A percentile compares a stretch with the other conserved stretches of the same genome.
These are phyloP conservation scores for Drosophila lacicola DNA, from an alignment of 2,888 invertebrate species.

Conservation along the genomic window DNA sequence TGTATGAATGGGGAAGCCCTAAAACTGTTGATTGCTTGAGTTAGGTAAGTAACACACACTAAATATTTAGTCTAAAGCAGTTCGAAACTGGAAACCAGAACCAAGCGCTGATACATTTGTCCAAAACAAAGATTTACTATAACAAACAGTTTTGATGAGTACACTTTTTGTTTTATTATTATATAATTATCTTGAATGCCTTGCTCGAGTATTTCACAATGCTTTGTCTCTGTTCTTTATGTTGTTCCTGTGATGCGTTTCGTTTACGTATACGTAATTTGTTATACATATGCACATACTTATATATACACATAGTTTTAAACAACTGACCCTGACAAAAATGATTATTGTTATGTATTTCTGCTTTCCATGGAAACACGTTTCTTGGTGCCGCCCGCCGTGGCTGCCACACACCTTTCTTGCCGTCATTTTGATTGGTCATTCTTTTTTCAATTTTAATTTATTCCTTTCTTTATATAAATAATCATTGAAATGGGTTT, in stretches of 20 bases:
- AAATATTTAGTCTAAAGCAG: background rate
- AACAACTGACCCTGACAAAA: constrained; percentile 57
- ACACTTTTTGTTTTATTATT: background rate
- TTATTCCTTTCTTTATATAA: constrained; percentile 25
- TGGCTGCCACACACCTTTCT: constrained; percentile 18
- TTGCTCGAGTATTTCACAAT: too few relatives aligned
- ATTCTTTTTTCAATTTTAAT: constrained; percentile 1
- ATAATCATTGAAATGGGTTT: constrained; percentile 24
- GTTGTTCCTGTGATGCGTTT: background rate
- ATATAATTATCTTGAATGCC: background rate
- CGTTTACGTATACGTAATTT: constrained; percentile 52
- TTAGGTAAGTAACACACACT: constrained; percentile 3
- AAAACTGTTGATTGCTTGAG: constrained; percentile 11
- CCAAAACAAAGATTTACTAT: background rate
- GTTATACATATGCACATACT: constrained; percentile 6
- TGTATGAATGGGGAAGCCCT: constrained; percentile 28
- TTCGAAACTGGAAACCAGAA: background rate
- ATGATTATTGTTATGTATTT: constrained; percentile 17
- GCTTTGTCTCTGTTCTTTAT: background rate
- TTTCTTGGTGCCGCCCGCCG: constrained; percentile 17
- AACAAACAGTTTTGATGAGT: background rate
- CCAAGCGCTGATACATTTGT: background rate
- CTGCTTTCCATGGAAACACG: constrained; percentile 39
- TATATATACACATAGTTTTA: background rate
- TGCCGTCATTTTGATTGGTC: constrained; percentile 24